Evolutionary conservation across 2,888 invertebrate species (phyloP).

Genomic region (Eristalis tenax): DNA sequence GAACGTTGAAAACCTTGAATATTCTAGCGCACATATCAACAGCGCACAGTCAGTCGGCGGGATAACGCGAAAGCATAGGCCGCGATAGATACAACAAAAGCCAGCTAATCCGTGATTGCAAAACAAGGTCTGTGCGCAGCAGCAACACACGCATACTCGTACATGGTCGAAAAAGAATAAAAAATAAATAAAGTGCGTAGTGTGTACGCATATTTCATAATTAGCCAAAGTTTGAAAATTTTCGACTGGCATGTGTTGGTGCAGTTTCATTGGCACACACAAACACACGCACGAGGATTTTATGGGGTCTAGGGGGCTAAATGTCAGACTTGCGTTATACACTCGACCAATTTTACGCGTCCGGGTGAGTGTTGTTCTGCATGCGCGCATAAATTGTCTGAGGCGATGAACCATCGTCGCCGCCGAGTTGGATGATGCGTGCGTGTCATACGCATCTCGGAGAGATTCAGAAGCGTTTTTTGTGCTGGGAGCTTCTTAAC

Average conservation of each 20-base stretch:
- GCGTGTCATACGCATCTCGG: conserved; percentile 39
- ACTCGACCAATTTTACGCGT: conserved; percentile 48
- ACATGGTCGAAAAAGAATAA: not conserved
- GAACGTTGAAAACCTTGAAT: conserved; percentile 64
- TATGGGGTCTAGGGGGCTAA: conserved; percentile 52
- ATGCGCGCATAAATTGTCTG: conserved; percentile 55
- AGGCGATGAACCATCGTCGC: conserved; percentile 3
- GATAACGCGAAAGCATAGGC: conserved; percentile 37
- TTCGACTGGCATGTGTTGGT: not conserved
- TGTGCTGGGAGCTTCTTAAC: conserved; percentile 16
- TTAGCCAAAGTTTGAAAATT: conserved; percentile 46
- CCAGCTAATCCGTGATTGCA: conserved; percentile 43
- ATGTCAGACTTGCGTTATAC: conserved; percentile 63
- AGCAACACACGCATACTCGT: not conserved
- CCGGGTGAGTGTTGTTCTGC: conserved; percentile 56
- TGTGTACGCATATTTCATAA: conserved; percentile 69
- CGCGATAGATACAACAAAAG: conserved; percentile 32
- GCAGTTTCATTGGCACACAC: conserved; percentile 10
- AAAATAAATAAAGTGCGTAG: conserved; percentile 42
- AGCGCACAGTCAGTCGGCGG: conserved; percentile 13
- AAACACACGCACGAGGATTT: conserved; percentile 1
- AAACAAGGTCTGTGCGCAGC: conserved; percentile 60
- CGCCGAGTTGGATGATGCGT: conserved; percentile 4
- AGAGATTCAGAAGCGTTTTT: not conserved
- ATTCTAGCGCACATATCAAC: conserved; percentile 53